These are phyloP conservation scores for Carlito syrichta DNA, from an alignment of 2,113 vertebrate genomes.

Conservation along the genomic window DNA sequence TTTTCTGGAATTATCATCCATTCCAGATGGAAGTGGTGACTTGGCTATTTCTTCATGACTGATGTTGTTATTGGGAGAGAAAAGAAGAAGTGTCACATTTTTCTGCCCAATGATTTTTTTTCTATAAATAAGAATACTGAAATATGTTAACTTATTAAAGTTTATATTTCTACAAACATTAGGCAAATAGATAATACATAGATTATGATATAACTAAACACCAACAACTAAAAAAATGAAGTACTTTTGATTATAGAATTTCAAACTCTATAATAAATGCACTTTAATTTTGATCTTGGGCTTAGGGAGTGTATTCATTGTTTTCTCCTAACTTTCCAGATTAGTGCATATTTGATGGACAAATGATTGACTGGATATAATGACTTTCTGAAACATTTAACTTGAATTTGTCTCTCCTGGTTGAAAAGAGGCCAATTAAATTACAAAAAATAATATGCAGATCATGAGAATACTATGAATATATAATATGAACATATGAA, in stretches of 20 bases:
- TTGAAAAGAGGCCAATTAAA: background rate
- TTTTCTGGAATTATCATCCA: background rate
- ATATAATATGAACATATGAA: background rate
- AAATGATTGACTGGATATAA: background rate
- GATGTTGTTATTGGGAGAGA: background rate
- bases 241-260: background rate
- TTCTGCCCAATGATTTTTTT: background rate
- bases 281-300: background rate
- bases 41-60: background rate
- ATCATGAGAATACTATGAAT: background rate
- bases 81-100: background rate
- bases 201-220: background rate
- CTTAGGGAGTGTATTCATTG: background rate
- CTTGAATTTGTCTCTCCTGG: background rate
- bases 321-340: background rate
- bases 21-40: background rate
- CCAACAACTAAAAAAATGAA: background rate
- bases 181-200: background rate
- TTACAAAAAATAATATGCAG: background rate
- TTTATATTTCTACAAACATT: background rate
- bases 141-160: background rate
- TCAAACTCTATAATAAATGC: background rate
- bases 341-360: background rate
- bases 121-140: background rate
- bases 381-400: background rate